phyloP scores from a whole-genome alignment of 2,113 vertebrate species.

The Suncus etruscus region DNA sequence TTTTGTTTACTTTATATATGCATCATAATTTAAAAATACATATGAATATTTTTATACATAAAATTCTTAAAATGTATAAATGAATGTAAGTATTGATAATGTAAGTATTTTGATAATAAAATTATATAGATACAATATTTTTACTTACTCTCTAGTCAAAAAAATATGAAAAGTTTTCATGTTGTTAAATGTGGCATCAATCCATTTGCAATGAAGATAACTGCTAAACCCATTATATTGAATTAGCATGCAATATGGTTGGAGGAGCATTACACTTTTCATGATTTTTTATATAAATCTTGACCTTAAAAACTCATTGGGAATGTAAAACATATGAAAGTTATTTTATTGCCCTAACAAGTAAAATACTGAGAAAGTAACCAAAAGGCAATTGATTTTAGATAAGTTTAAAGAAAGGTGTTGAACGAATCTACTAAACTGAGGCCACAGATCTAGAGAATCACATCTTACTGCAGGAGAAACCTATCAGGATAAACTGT shows the following conservation, averaged over 20 bases:
- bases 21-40: neutral
- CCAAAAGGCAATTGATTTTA: neutral
- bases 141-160: neutral
- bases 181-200: neutral
- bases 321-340: neutral
- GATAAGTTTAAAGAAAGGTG: neutral
- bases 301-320: neutral
- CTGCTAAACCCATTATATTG: neutral
- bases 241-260: neutral
- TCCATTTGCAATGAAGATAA: neutral
- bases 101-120: neutral
- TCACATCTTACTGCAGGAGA: too few relatives aligned
- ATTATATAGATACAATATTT: neutral
- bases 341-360: neutral
- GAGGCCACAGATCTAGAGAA: neutral
- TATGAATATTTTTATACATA: neutral
- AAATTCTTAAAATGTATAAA: neutral
- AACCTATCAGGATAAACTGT: too few relatives aligned
- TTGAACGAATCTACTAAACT: neutral
- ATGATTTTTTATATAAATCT: neutral
- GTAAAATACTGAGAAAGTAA: neutral
- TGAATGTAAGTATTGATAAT: neutral
- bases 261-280: neutral
- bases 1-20: neutral
- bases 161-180: neutral